Evolutionary conservation across 2,113 vertebrate genomes (phyloP).

Genomic region (Podilymbus podiceps): DNA sequence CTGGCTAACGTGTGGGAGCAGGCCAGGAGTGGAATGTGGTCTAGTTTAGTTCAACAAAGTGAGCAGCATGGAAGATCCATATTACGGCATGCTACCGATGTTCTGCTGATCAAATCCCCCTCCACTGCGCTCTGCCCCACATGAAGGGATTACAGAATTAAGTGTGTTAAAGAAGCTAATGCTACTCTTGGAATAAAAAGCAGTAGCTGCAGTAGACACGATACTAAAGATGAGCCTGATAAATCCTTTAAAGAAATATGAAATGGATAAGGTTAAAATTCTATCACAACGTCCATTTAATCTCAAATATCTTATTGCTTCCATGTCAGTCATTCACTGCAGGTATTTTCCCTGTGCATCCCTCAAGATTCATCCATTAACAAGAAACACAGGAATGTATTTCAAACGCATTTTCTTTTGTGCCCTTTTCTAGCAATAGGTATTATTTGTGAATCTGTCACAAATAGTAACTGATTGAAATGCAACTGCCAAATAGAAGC

Average conservation of each 20-base stretch:
- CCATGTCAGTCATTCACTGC: background rate
- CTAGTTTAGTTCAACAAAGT: background rate
- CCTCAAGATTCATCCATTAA: background rate
- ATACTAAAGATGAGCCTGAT: background rate
- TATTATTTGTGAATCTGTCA: background rate
- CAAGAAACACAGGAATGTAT: background rate
- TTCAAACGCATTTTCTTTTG: background rate
- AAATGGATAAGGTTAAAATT: background rate
- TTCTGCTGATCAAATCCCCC: background rate
- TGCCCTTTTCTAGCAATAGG: background rate
- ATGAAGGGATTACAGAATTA: background rate
- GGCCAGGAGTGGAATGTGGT: accelerated
- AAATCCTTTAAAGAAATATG: background rate
- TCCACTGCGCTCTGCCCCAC: accelerated
- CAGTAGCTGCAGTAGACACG: background rate
- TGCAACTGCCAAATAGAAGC: background rate
- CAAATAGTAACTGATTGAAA: accelerated
- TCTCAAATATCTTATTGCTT: background rate
- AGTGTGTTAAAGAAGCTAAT: background rate
- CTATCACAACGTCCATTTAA: background rate
- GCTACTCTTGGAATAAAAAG: background rate
- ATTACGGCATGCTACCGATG: background rate
- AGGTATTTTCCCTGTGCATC: background rate
- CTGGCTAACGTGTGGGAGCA: background rate
- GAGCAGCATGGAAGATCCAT: background rate